Evolutionary conservation across 1,140 invertebrate genomes (phyloP).

Genomic region (Zaprionus nigranus): DNA sequence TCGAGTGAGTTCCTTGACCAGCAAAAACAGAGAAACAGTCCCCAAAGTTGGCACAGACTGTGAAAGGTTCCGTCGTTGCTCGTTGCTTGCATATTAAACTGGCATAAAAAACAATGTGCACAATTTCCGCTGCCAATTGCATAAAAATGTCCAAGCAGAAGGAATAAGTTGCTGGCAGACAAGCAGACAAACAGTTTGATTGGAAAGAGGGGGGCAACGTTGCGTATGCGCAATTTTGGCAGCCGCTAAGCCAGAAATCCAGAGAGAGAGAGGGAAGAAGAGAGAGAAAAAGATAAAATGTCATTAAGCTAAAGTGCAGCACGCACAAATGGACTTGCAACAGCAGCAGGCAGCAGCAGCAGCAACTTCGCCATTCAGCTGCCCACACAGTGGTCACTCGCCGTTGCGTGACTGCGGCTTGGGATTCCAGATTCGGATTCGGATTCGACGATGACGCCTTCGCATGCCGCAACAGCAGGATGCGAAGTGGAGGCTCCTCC

Average conservation of each 20-base stretch:
- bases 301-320: conserved; percentile 81
- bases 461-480: conserved; percentile 78
- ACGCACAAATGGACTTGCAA: conserved; percentile 48
- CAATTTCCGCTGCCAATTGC: conserved; percentile 77
- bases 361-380: conserved; percentile 34
- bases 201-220: conserved; percentile 25
- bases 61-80: conserved; percentile 32
- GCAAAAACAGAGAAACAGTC: conserved; percentile 1
- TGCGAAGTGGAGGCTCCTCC: conserved; percentile 62
- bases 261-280: neutral
- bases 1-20: conserved; percentile 58
- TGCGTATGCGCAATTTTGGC: conserved; percentile 67
- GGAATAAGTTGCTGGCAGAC: conserved; percentile 46
- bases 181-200: conserved; percentile 55
- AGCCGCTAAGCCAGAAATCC: conserved; percentile 2
- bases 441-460: conserved; percentile 58
- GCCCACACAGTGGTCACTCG: conserved; percentile 76
- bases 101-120: conserved; percentile 78
- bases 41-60: conserved; percentile 60
- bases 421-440: conserved; percentile 28
- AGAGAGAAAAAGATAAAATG: conserved; percentile 67
- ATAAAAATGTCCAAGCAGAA: conserved; percentile 58
- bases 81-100: conserved; percentile 75
- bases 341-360: neutral
- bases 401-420: conserved; percentile 62